Evolutionary conservation across 2,888 invertebrate species (phyloP).

Genomic region (Drosophila longiperda): DNA sequence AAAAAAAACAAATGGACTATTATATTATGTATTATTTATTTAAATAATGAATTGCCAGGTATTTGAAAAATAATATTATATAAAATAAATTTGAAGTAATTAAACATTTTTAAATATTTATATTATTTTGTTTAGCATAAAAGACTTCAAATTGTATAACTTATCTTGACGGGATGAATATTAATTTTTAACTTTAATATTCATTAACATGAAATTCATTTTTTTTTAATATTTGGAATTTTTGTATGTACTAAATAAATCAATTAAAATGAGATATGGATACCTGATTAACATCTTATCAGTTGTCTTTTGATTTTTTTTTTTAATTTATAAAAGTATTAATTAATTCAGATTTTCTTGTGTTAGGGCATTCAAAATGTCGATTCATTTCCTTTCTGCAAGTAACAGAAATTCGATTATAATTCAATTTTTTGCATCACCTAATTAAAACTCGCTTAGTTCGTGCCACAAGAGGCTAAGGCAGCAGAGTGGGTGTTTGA

Average conservation of each 20-base stretch:
- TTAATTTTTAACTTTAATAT: too few relatives aligned
- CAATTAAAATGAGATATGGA: neutral
- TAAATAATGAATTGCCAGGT: neutral
- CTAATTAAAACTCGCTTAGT: constrained; percentile 59
- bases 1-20: neutral
- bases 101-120: too few relatives aligned
- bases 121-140: too few relatives aligned
- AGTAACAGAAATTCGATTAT: constrained; percentile 26
- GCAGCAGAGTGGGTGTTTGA: neutral
- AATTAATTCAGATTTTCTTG: neutral
- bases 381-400: constrained; percentile 51
- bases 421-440: constrained; percentile 41
- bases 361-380: constrained; percentile 6
- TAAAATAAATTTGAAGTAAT: too few relatives aligned
- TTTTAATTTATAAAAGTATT: too few relatives aligned
- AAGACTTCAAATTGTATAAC: too few relatives aligned
- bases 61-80: too few relatives aligned
- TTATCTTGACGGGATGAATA: too few relatives aligned
- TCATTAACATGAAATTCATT: neutral
- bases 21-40: neutral
- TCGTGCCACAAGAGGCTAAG: constrained; percentile 10
- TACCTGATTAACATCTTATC: neutral
- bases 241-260: neutral
- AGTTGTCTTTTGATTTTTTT: too few relatives aligned
- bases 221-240: neutral